Percentiles rank a stretch among this genome's conserved stretches.
Conservation (phyloP, 2,797 vertebrate species). For the Sebastes oblongus region DNA sequence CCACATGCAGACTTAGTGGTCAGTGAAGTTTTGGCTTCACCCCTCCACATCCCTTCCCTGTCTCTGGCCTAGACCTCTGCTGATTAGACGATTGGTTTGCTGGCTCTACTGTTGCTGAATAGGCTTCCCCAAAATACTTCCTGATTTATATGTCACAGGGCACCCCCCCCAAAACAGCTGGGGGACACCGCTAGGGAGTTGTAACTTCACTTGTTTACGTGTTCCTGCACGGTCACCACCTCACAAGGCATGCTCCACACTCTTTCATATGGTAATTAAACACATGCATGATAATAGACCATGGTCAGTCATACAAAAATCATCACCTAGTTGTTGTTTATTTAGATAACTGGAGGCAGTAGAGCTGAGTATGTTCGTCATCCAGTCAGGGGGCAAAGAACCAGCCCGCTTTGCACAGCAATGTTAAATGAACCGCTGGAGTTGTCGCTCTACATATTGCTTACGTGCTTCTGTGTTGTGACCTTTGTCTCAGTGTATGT, state of each 20-base stretch:
- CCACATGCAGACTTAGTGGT: conserved; percentile 56
- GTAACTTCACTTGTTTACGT: conserved; percentile 19
- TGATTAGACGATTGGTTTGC: conserved; percentile 53
- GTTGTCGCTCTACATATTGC: conserved; percentile 3
- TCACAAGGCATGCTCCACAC: conserved; percentile 53
- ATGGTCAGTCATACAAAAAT: conserved; percentile 3
- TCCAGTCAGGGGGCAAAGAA: not conserved
- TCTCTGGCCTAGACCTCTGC: conserved; percentile 45
- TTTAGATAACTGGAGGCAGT: conserved; percentile 9
- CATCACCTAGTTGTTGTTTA: conserved; percentile 15
- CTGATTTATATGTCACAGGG: conserved; percentile 22
- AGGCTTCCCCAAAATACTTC: conserved; percentile 28
- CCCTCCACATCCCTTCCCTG: not conserved
- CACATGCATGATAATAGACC: conserved; percentile 34
- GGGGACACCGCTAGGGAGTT: conserved; percentile 29
- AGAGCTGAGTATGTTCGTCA: not conserved
- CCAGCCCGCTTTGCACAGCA: not conserved
- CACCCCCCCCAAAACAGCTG: conserved; percentile 27
- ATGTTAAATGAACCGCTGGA: conserved; percentile 10
- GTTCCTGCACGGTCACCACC: conserved; percentile 26
- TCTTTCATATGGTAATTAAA: conserved; percentile 23
- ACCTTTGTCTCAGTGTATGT: conserved; percentile 29
- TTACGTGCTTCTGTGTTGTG: conserved; percentile 58
- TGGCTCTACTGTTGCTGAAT: conserved; percentile 53
- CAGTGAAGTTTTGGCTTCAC: conserved; percentile 47